A percentile compares a stretch with the other conserved stretches of the same genome.
Conservation (phyloP, 37 sponge, comb jelly and placozoan genomes). For the Corticium candelabrum region DNA sequence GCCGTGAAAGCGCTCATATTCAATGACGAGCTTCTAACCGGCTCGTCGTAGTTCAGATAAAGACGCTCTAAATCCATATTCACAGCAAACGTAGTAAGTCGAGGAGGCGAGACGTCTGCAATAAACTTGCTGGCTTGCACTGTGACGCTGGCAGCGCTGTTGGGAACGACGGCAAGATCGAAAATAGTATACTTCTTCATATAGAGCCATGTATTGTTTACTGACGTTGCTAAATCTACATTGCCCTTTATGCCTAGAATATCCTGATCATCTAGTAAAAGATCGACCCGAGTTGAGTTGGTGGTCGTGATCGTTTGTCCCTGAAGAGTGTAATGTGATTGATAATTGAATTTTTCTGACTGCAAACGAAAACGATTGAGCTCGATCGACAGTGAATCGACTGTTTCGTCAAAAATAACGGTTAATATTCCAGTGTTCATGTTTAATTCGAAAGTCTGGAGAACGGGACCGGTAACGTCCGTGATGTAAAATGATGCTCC, state of each 20-base stretch:
- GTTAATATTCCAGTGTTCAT: constrained; percentile 57
- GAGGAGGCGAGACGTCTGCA: constrained; percentile 63
- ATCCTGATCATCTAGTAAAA: constrained; percentile 39
- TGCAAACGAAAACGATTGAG: constrained; percentile 34
- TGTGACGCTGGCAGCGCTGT: constrained; percentile 25
- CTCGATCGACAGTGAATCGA: constrained; percentile 34
- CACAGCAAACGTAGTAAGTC: constrained; percentile 27
- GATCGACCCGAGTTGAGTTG: constrained; percentile 32
- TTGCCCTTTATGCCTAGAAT: constrained; percentile 63
- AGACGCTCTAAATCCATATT: constrained; percentile 50
- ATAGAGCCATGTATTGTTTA: constrained; percentile 55
- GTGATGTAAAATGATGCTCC: constrained; percentile 19
- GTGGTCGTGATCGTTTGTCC: neutral
- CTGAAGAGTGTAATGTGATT: constrained; percentile 25
- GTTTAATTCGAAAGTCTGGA: constrained; percentile 55
- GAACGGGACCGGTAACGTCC: constrained; percentile 39
- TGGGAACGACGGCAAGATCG: constrained; percentile 49
- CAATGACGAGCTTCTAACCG: constrained; percentile 43
- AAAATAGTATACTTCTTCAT: constrained; percentile 35
- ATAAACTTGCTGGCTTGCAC: constrained; percentile 41
- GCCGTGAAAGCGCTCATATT: neutral
- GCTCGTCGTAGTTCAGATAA: constrained; percentile 70
- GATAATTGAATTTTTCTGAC: constrained; percentile 18
- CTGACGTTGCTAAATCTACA: constrained; percentile 46
- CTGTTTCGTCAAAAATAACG: constrained; percentile 74